Evolutionary conservation across 1,140 invertebrate genomes (phyloP).

Genomic region (Drosophila pectinifera): DNA sequence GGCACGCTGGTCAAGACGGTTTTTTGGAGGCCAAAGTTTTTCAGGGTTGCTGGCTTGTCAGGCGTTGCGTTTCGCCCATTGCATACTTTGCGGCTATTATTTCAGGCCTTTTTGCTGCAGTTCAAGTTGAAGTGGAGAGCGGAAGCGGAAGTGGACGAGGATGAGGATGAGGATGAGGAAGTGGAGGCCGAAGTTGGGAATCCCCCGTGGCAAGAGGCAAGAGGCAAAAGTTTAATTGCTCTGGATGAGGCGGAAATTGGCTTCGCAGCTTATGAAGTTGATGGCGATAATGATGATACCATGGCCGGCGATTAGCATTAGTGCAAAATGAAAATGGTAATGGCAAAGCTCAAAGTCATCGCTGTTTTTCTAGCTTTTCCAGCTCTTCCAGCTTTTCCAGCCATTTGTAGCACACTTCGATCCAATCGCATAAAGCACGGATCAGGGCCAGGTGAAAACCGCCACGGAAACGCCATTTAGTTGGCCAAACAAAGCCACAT

Average conservation of each 20-base stretch:
- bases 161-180: no score
- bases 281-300: conserved; percentile 6
- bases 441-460: conserved; percentile 52
- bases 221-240: conserved; percentile 63
- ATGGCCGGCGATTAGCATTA: not conserved
- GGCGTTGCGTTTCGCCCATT: conserved; percentile 44
- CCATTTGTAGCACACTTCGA: conserved; percentile 62
- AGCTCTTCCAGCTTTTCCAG: conserved; percentile 43
- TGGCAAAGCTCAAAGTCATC: not conserved
- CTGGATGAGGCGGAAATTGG: conserved; percentile 44
- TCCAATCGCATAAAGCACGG: conserved; percentile 61
- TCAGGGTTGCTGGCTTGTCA: conserved; percentile 34
- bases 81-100: conserved; percentile 76
- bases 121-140: conserved; percentile 39
- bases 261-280: conserved; percentile 44
- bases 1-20: conserved; percentile 35
- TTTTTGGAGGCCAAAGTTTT: conserved; percentile 13
- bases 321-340: not conserved
- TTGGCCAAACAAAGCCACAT: conserved; percentile 56
- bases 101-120: conserved; percentile 41
- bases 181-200: conserved; percentile 33
- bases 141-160: conserved; percentile 43
- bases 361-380: conserved; percentile 22
- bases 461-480: conserved; percentile 55
- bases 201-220: conserved; percentile 14